Evolutionary conservation across 2,113 vertebrate species (phyloP), one percentile per base, ranked within the genome.

Genomic region (Planiliza haematocheilus): DNA sequence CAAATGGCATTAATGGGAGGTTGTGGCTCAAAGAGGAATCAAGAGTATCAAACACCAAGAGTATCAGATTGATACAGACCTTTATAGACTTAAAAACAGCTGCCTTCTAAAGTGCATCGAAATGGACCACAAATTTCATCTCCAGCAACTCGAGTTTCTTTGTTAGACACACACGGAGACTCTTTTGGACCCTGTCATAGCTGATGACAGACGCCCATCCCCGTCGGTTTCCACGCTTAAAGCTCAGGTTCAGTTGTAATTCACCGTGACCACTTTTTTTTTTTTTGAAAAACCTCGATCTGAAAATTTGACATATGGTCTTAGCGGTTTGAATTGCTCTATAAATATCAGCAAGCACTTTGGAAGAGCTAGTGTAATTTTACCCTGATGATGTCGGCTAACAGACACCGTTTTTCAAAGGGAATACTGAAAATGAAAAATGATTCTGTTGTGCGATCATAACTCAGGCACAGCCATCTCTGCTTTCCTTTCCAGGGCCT

Each of bases 401-500:
- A 68, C 12, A 42, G 17, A 50, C 34, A 51, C 17, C 9, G 45
- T 50, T 37, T 38, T 67, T 48, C 8, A 38, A 67, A 58, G 21
- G 7, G 62, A 65, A 74, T 56, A 21, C 17, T 51, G n/a, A 52
- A n/a, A 60, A 64, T 70, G 13, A 24, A 79, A 58, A 67, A 39
- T 2, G 50, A 43, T 7, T 18, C 2, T 0, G 4, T 41, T 48
- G 4, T 50, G 4, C 7, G 41, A 49, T 48, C 43, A 58, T 72
- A 52, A 74, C 52, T 78, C 13, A 42, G 63, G 48, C 17, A n/a
- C n/a, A n/a, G n/a, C 75, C 7, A 16, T 57, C 17, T 56, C 16
- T 7, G 14, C 30, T 24, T 17, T 20, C 58, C 70, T 30, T 86
- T 87, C 10, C 79, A 98, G 97, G 90, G 93, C 92, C 56, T 50